Percentiles rank a stretch among this genome's conserved stretches.
Conservation (phyloP, 2,797 vertebrate species). For the Oreochromis mossambicus region DNA sequence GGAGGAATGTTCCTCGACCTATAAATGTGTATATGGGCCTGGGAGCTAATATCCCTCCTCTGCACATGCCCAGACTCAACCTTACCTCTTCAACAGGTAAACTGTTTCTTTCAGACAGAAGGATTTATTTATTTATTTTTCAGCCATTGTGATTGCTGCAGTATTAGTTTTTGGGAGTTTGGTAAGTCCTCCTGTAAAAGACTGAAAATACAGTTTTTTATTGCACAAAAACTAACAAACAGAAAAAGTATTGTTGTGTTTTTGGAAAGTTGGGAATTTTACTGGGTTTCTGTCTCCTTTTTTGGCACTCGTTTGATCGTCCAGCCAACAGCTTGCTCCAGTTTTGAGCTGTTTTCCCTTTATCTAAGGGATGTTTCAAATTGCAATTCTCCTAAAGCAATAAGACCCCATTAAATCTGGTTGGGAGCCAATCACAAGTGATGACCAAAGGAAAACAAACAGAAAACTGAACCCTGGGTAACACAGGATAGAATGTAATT, state of each 20-base stretch:
- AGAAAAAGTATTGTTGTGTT: neutral
- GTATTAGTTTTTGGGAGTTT: neutral
- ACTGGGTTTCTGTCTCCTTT: neutral
- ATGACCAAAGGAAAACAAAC: neutral
- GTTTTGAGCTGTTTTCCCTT: neutral
- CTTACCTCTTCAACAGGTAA: neutral
- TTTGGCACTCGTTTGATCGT: neutral
- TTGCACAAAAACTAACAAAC: neutral
- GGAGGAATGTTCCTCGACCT: accelerated
- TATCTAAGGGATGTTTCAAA: neutral
- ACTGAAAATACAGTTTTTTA: neutral
- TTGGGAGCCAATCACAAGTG: neutral
- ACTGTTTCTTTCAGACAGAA: neutral
- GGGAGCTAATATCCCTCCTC: neutral
- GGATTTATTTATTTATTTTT: too few species aligned
- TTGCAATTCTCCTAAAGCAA: neutral
- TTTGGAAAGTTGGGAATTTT: neutral
- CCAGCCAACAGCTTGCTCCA: neutral
- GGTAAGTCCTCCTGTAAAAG: neutral
- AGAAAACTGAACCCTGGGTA: neutral
- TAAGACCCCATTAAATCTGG: neutral
- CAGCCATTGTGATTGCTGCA: neutral
- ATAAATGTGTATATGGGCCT: neutral
- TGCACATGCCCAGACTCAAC: neutral
- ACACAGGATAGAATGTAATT: neutral